Evolutionary conservation across 2,797 vertebrate genomes (phyloP), one percentile per base, ranked within the genome.

Genomic region (Vireo griseus): DNA sequence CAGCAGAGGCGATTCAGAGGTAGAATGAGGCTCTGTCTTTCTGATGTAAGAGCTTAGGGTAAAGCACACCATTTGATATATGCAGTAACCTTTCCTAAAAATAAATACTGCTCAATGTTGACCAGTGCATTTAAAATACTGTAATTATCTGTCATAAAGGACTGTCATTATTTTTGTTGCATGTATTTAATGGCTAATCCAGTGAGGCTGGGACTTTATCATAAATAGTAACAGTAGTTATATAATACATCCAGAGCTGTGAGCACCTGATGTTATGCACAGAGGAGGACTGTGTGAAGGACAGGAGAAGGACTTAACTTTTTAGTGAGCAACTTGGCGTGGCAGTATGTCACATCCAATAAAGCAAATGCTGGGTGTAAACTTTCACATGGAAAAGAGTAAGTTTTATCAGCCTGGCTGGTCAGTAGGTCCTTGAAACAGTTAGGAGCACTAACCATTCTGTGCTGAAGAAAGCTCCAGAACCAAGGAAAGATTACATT

Each of bases 241-340:
- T 5, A 9, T 85, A 92, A 84, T 52, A 26, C 54, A 54, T 40
- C 42, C 81, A 86, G 63, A 58, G 37, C 80, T 69, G 59, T 45
- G 48, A 88, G 71, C 39, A 72, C 50, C 84, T 89, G 81, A 77
- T 40, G 57, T 71, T 89, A 4, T 40, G 75, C 78, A 42, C 25
- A 54, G 42, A 74, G 83, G 51, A 95, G 67, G 5, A 35, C 67
- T 89, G 35, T 61, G 83, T 95, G 84, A 92, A 96, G 96, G 92
- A 48, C 75, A 58, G 67, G 65, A 90, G 79, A 78, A 95, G 86
- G 88, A 91, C 65, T 82, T 83, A 5, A 5, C 5, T 71, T 92
- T 74, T 45, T 67, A 8, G 25, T 9, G 50, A 85, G 84, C 48
- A 44, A 5, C 54, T 89, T 9, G 2, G 52, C 0, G 0, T 74